Evolutionary conservation across 2,888 invertebrate genomes (phyloP).

Genomic region (Lycaena phlaeas): DNA sequence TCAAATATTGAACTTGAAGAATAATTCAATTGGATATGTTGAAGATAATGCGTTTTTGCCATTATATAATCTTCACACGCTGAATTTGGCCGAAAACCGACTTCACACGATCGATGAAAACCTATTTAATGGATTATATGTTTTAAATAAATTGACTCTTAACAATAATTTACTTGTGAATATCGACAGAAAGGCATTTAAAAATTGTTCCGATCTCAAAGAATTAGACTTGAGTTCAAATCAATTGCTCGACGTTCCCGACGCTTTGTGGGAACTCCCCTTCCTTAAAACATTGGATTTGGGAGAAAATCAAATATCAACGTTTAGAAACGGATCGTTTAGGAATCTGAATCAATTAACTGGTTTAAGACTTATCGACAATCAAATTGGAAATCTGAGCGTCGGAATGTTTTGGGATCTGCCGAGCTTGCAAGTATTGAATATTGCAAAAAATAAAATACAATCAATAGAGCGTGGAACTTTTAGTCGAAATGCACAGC

Average conservation of each 20-base stretch:
- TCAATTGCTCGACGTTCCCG: conserved; percentile 85
- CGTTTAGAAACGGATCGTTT: conserved; percentile 88
- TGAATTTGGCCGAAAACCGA: conserved; percentile 91
- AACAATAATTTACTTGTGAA: conserved; percentile 88
- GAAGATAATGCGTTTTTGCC: conserved; percentile 91
- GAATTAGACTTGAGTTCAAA: conserved; percentile 92
- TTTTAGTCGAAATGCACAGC: conserved; percentile 84
- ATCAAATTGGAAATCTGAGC: conserved; percentile 88
- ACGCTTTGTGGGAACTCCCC: conserved; percentile 84
- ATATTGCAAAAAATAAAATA: conserved; percentile 91
- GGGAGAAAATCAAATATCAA: conserved; percentile 91
- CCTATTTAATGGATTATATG: conserved; percentile 87
- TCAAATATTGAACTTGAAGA: conserved; percentile 87
- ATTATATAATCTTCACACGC: conserved; percentile 89
- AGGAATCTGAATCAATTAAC: conserved; percentile 89
- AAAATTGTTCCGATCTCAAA: conserved; percentile 90
- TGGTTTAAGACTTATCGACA: conserved; percentile 90
- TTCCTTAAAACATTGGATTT: conserved; percentile 91
- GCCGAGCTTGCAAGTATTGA: conserved; percentile 87
- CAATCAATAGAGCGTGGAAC: conserved; percentile 88
- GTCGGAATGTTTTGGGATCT: conserved; percentile 91
- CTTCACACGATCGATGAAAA: conserved; percentile 86
- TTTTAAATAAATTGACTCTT: conserved; percentile 86
- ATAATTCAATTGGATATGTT: conserved; percentile 90
- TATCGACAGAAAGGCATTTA: conserved; percentile 86